A percentile compares a stretch with the other conserved stretches of the same genome.
Conservation (phyloP, 2,888 invertebrate species). For the Napeogenes inachia region DNA sequence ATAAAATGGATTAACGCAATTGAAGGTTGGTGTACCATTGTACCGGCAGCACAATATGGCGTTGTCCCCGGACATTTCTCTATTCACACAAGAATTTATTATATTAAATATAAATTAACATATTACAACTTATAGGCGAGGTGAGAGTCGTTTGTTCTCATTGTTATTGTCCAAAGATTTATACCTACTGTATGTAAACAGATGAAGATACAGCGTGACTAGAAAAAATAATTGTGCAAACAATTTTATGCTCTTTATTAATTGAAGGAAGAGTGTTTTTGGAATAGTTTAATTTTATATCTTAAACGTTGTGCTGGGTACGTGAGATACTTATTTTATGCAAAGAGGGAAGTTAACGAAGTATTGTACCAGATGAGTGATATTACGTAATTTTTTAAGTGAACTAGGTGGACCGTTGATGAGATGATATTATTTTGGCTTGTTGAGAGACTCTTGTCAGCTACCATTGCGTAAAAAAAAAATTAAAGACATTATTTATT, state of each 20-base stretch:
- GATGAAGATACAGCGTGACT: conserved; percentile 29
- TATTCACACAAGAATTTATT: conserved; percentile 60
- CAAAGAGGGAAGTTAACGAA: conserved; percentile 61
- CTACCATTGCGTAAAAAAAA: not conserved
- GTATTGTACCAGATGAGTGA: conserved; percentile 58
- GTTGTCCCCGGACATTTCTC: conserved; percentile 49
- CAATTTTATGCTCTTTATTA: conserved; percentile 14
- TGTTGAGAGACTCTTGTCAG: not conserved
- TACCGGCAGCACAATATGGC: conserved; percentile 39
- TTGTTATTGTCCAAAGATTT: conserved; percentile 65
- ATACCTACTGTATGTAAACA: conserved; percentile 64
- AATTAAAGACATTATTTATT: too few relatives aligned
- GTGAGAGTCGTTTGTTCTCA: conserved; percentile 54
- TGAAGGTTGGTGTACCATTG: conserved; percentile 50
- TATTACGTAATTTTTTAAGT: conserved; percentile 47
- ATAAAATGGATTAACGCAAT: conserved; percentile 73
- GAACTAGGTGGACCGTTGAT: conserved; percentile 49
- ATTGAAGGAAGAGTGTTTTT: conserved; percentile 9
- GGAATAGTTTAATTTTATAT: conserved; percentile 10
- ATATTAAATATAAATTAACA: conserved; percentile 75
- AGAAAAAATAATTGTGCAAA: conserved; percentile 10
- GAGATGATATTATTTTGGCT: conserved; percentile 35
- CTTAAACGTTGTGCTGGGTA: conserved; percentile 6
- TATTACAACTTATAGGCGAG: conserved; percentile 57
- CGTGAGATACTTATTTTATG: conserved; percentile 45